A percentile compares a stretch with the other conserved stretches of the same genome.
phyloP scores from a whole-genome alignment of 2,797 vertebrate genomes.

The Synanceia verrucosa region DNA sequence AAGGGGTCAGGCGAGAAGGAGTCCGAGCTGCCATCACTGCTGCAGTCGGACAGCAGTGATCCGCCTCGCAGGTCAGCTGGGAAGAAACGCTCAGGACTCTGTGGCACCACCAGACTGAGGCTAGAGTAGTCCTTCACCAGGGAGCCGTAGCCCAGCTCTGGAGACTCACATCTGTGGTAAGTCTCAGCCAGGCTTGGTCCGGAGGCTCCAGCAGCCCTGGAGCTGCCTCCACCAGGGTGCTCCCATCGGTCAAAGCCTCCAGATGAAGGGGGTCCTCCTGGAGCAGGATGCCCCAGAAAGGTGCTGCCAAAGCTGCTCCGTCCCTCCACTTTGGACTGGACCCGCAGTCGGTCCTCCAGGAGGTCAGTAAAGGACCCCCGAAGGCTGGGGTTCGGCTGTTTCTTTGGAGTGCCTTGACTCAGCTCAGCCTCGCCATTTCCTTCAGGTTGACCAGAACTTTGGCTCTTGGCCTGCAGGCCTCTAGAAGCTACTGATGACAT shows the following conservation, averaged over 20 bases:
- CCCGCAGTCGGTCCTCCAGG: constrained; percentile 88
- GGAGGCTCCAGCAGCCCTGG: constrained; percentile 41
- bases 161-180: constrained; percentile 90
- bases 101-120: constrained; percentile 84
- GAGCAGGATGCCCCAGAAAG: constrained; percentile 66
- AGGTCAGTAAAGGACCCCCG: constrained; percentile 84
- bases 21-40: constrained; percentile 91
- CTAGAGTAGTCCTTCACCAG: constrained; percentile 88
- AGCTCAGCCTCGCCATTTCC: constrained; percentile 69
- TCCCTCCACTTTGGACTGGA: constrained; percentile 88
- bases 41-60: constrained; percentile 90
- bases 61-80: constrained; percentile 85
- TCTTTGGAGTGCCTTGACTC: constrained; percentile 86
- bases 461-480: constrained; percentile 87
- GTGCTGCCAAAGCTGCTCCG: constrained; percentile 67
- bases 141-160: constrained; percentile 89
- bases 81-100: constrained; percentile 87
- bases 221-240: constrained; percentile 75
- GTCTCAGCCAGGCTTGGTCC: constrained; percentile 81
- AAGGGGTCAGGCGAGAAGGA: constrained; percentile 91
- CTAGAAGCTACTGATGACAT: constrained; percentile 84
- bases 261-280: constrained; percentile 79
- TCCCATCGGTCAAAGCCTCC: constrained; percentile 86
- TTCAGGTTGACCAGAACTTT: constrained; percentile 78
- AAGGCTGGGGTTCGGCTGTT: constrained; percentile 86